phyloP scores from a whole-genome alignment of 2,888 invertebrate species.

The Cheilosia scutellata region DNA sequence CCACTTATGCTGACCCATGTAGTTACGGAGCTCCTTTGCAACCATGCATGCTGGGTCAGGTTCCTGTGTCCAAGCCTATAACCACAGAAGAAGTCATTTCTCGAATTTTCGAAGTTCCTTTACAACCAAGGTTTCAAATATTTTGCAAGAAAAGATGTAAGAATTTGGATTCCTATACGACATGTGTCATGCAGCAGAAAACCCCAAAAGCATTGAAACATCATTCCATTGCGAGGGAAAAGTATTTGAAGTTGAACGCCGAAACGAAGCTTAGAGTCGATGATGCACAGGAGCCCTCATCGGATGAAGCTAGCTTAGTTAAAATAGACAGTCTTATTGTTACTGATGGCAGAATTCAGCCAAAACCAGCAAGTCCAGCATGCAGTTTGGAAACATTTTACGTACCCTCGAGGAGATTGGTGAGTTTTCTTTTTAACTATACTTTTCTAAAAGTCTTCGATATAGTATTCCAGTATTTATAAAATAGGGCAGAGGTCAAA shows the following conservation, averaged over 20 bases:
- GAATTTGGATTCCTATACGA: background rate
- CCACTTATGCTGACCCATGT: constrained; percentile 26
- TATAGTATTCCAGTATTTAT: background rate
- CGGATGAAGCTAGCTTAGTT: constrained; percentile 43
- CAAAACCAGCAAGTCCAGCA: constrained; percentile 44
- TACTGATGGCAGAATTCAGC: background rate
- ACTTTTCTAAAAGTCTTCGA: background rate
- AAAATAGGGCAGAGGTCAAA: too few relatives aligned
- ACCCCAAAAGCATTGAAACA: constrained; percentile 19
- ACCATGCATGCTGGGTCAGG: constrained; percentile 20
- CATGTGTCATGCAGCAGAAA: constrained; percentile 38
- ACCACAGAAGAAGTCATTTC: constrained; percentile 45
- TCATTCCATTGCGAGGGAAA: constrained; percentile 48
- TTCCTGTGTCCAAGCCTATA: background rate
- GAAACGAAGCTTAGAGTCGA: constrained; percentile 4
- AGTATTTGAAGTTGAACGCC: constrained; percentile 27
- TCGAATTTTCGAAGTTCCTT: constrained; percentile 45
- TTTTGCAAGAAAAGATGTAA: constrained; percentile 38
- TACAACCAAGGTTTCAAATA: background rate
- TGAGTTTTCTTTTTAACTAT: constrained; percentile 26
- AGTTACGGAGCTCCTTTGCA: background rate
- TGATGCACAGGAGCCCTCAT: constrained; percentile 40
- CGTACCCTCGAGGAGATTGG: constrained; percentile 62
- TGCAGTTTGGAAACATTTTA: constrained; percentile 59
- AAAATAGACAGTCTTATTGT: constrained; percentile 43